Conservation (phyloP, 1,140 invertebrate species). For the Phenacoccus solenopsis region DNA sequence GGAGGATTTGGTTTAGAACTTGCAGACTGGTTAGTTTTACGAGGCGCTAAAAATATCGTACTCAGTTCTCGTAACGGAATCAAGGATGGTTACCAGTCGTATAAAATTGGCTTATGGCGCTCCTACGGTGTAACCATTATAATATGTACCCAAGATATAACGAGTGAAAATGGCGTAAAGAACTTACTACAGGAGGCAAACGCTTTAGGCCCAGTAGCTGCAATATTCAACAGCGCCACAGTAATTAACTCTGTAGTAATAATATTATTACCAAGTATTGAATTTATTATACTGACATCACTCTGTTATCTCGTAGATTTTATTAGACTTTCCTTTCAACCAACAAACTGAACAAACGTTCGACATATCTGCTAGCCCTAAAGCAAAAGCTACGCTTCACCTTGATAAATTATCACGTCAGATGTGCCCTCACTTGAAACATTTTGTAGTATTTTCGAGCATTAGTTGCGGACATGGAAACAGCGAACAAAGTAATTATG, state of each 20-base stretch:
- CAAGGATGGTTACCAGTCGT: conserved; percentile 22
- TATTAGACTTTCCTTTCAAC: conserved; percentile 45
- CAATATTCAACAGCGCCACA: conserved; percentile 20
- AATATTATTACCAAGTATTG: no score
- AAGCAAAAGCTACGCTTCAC: conserved; percentile 45
- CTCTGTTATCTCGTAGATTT: conserved; percentile 29
- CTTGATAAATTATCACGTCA: conserved; percentile 60
- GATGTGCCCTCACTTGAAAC: conserved; percentile 63
- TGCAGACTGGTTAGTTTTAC: conserved; percentile 19
- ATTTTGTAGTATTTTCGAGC: conserved; percentile 86
- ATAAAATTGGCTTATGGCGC: conserved; percentile 20
- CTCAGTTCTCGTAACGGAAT: conserved; percentile 22
- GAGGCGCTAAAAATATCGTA: conserved; percentile 19
- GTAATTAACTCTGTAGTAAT: background rate
- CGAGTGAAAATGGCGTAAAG: conserved; percentile 11
- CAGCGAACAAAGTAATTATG: conserved; percentile 78
- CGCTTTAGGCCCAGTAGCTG: conserved; percentile 13
- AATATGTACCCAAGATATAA: conserved; percentile 20
- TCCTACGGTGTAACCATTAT: background rate
- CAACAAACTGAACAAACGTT: conserved; percentile 47
- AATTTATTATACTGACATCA: no score
- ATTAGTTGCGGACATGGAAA: conserved; percentile 79
- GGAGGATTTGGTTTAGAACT: conserved; percentile 23
- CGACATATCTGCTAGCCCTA: conserved; percentile 40
- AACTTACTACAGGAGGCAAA: conserved; percentile 8